These are phyloP conservation scores for Austrolebias charrua DNA, from an alignment of 2,797 vertebrate species.

Conservation along the genomic window DNA sequence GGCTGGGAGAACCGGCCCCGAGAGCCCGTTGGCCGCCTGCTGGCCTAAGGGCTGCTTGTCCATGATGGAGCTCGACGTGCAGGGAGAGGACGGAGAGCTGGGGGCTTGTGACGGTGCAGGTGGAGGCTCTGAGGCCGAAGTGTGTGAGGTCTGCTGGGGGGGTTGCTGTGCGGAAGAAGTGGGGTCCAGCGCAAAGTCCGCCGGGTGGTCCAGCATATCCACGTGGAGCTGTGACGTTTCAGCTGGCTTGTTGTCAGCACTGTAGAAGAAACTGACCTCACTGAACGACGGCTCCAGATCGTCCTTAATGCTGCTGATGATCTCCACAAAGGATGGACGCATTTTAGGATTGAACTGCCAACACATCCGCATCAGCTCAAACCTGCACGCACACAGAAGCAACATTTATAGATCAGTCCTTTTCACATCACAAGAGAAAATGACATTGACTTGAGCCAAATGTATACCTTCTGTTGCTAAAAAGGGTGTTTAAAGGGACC, in stretches of 20 bases:
- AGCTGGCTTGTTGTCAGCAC: constrained; percentile 90
- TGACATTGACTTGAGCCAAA: constrained; percentile 50
- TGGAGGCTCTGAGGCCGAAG: constrained; percentile 78
- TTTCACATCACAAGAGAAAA: constrained; percentile 24
- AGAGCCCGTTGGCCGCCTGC: constrained; percentile 86
- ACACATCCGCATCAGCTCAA: constrained; percentile 97
- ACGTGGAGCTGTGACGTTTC: constrained; percentile 86
- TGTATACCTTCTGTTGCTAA: neutral
- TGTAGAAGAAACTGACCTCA: constrained; percentile 96
- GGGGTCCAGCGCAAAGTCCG: constrained; percentile 72
- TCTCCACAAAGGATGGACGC: constrained; percentile 94
- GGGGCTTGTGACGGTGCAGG: constrained; percentile 56
- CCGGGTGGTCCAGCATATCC: constrained; percentile 87
- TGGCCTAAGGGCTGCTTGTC: constrained; percentile 86
- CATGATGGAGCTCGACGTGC: constrained; percentile 58
- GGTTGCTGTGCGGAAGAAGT: constrained; percentile 61
- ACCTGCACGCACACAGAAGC: constrained; percentile 77
- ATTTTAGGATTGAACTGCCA: constrained; percentile 99
- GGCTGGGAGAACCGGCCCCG: constrained; percentile 34
- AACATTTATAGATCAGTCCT: constrained; percentile 13
- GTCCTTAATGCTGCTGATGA: constrained; percentile 92
- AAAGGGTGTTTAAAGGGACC: too few species aligned
- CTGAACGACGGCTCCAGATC: constrained; percentile 90
- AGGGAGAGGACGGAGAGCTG: constrained; percentile 62
- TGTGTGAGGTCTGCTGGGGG: constrained; percentile 72